Evolutionary conservation across 2,888 invertebrate genomes (phyloP), one percentile per base, ranked within the genome.

Genomic region (Campoplex nolae): DNA sequence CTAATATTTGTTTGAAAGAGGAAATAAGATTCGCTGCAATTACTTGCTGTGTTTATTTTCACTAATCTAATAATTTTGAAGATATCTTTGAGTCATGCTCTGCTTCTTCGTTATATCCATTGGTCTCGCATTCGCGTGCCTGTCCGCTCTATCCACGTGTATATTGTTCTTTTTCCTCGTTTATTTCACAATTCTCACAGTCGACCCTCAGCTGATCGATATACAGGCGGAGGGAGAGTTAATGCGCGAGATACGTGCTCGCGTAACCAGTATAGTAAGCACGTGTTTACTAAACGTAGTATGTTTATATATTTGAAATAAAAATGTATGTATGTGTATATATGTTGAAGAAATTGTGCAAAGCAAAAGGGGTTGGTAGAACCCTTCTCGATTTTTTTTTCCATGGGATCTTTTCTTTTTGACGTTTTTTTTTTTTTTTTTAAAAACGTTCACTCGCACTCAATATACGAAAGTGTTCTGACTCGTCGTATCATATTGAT

Each of bases 121-220:
- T 32, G n/a, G 51, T 70, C 23, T 32, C n/a, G n/a, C 28, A 28
- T 54, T 62, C 38, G 62, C 51, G n/a, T 67, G 48, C 38, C 42
- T 48, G 62, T 48, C 65, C 54, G 48, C 75, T 76, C 80, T 28
- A 45, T 81, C 35, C 77, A 75, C 79, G 73, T 62, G 56, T 62
- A 23, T 51, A 73, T 73, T 56, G 35, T 42, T 71, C 38, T n/a
- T 51, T 38, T 56, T 35, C 32, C n/a, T 75, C 70, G 51, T 71
- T 65, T 65, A 23, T 51, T n/a, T 65, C 79, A 56, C 76, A 67
- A 67, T 77, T 82, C 71, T 23, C 58, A 71, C 70, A 76, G 77
- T 78, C 79, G 75, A 71, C 76, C 86, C 83, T 83, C 76, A 76
- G 83, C 76, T 83, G 76, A 76, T 86, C 80, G 86, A 86, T 86